These are phyloP conservation scores for Melanocharis versteri DNA, from an alignment of 2,113 vertebrate genomes.

Conservation along the genomic window DNA sequence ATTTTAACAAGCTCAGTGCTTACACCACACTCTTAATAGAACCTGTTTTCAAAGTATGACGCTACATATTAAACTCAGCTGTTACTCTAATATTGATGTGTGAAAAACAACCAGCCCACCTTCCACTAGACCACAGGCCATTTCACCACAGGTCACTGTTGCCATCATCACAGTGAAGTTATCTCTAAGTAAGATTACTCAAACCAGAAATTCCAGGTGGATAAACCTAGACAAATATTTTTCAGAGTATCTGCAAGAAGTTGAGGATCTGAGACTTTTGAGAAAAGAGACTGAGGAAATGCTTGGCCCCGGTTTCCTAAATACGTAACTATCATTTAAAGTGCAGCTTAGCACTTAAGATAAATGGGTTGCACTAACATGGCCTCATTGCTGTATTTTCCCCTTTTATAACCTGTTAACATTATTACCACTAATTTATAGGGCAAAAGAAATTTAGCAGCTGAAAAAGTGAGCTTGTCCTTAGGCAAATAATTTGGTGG, in stretches of 20 bases:
- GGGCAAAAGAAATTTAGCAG: slow-evolving; percentile 19
- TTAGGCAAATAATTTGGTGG: slow-evolving; percentile 32
- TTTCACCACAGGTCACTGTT: not conserved
- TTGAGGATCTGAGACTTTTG: not conserved
- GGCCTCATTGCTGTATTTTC: not conserved
- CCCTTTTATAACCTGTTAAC: slow-evolving; percentile 4
- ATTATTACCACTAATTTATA: slow-evolving; percentile 19
- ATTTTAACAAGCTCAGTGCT: not conserved
- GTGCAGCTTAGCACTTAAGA: not conserved
- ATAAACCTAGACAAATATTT: not conserved
- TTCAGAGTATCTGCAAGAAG: not conserved
- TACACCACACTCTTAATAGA: not conserved
- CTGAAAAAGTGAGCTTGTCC: slow-evolving; percentile 24
- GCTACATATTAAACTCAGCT: not conserved
- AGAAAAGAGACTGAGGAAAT: too few species aligned
- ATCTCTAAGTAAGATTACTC: not conserved
- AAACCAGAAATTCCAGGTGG: not conserved
- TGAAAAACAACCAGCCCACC: not conserved
- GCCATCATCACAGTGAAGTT: not conserved
- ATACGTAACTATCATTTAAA: not conserved
- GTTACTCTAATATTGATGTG: not conserved
- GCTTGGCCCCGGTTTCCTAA: not conserved
- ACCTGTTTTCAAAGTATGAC: not conserved
- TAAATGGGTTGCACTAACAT: not conserved
- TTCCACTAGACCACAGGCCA: not conserved